Conservation (phyloP, 2,888 invertebrate species). For the Cephus nigrinus region DNA sequence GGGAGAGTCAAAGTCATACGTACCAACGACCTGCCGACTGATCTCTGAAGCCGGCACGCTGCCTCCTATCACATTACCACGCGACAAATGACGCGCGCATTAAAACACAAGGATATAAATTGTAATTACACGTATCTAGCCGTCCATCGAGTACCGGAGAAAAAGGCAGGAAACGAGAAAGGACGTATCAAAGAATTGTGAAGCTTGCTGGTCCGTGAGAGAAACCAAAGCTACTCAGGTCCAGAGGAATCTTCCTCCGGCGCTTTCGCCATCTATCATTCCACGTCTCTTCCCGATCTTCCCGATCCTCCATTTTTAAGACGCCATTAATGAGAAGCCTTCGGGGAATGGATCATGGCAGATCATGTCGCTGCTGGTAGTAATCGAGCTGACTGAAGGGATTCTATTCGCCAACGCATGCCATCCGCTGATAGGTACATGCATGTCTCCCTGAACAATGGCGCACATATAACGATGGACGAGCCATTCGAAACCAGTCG, state of each 20-base stretch:
- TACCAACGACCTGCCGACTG: slow-evolving; percentile 32
- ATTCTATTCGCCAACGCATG: slow-evolving; percentile 15
- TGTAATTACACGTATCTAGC: slow-evolving; percentile 44
- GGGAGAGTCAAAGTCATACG: background rate
- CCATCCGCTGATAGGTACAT: slow-evolving; percentile 1
- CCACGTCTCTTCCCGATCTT: no score
- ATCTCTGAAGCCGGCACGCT: slow-evolving; percentile 34
- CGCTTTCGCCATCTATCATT: no score
- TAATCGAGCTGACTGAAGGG: slow-evolving; percentile 2
- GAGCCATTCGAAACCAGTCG: background rate
- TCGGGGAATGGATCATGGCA: no score
- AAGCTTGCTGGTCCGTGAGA: no score
- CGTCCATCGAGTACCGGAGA: no score
- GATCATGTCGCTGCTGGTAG: background rate
- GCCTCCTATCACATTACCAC: background rate
- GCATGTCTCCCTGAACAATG: slow-evolving; percentile 8
- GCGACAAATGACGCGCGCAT: slow-evolving; percentile 45
- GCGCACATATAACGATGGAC: background rate
- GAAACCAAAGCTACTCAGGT: no score
- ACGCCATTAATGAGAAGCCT: no score
- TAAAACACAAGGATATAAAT: slow-evolving; percentile 50
- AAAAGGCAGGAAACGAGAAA: no score
- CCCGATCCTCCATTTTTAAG: no score
- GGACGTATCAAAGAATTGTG: no score
- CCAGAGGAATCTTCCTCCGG: no score